Percentiles rank a stretch among this genome's conserved stretches.
These are phyloP conservation scores for Xylota sylvarum DNA, from an alignment of 2,888 invertebrate species.

Conservation along the genomic window DNA sequence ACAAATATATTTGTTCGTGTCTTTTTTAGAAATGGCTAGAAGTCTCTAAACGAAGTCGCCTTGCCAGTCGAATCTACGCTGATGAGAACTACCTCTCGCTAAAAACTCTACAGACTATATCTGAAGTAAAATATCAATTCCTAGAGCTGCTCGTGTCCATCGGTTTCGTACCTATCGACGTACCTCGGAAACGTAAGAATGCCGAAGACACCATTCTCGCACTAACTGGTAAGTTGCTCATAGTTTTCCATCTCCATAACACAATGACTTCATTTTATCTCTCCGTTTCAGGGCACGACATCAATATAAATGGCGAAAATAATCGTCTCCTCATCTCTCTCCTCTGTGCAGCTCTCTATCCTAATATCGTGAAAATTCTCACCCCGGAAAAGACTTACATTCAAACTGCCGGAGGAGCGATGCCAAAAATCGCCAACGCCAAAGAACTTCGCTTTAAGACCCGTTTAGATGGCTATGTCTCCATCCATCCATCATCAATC, in stretches of 20 bases:
- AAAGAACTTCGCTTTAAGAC: conserved; percentile 91
- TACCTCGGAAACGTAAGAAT: conserved; percentile 85
- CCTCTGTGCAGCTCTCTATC: conserved; percentile 96
- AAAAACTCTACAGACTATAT: conserved; percentile 92
- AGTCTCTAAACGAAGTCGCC: conserved; percentile 88
- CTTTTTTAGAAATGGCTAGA: conserved; percentile 91
- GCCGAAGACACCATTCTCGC: conserved; percentile 87
- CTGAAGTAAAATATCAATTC: conserved; percentile 94
- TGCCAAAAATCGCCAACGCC: conserved; percentile 89
- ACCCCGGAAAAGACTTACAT: conserved; percentile 92
- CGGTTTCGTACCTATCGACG: conserved; percentile 90
- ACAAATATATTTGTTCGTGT: conserved; percentile 11
- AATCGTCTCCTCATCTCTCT: conserved; percentile 92
- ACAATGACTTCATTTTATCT: not conserved
- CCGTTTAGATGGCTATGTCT: conserved; percentile 90
- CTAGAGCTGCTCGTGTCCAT: conserved; percentile 91
- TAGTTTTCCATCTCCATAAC: not conserved
- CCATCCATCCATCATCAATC: conserved; percentile 91
- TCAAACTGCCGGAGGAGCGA: conserved; percentile 90
- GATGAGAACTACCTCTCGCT: conserved; percentile 93
- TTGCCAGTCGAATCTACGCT: conserved; percentile 92
- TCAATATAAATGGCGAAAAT: conserved; percentile 91
- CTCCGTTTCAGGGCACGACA: conserved; percentile 84
- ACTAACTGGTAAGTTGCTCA: conserved; percentile 86
- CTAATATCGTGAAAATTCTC: conserved; percentile 93